Evolutionary conservation across 1,140 invertebrate genomes (phyloP), one percentile per base, ranked within the genome.

Genomic region (Drosophila auraria): DNA sequence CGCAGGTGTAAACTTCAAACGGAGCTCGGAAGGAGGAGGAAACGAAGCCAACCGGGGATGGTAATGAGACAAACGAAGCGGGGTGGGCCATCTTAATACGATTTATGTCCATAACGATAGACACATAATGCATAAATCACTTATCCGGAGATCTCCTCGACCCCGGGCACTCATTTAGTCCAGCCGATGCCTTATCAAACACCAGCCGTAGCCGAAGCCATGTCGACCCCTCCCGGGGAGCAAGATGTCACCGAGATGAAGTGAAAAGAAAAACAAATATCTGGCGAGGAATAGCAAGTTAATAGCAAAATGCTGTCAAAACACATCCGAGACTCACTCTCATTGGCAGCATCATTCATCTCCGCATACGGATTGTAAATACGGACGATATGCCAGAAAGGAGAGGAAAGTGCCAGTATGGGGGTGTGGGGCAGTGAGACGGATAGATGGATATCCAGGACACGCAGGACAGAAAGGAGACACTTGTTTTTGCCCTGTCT

Each of bases 231-330:
- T 11, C 4, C 56, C 20, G 1, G 23, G 38, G 20, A 51, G 33
- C 58, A 74, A 42, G 23, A 42, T 54, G n/a, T 64, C 63, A 76
- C 36, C 42, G 38, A 45, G 42, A 45, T 23, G 59, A 66, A 73
- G 76, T 40, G 68, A 60, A 80, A 74, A 68, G 69, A 61, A 53
- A 75, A 69, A 68, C 45, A 81, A 78, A 78, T 69, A 56, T 59
- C 56, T 61, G 71, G 1, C 71, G 44, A 69, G 50, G 42, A 79
- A 71, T 60, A 79, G 66, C 64, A 82, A 82, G 79, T 82, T 82
- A 82, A 82, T 71, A 78, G 79, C 64, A 82, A 83, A 83, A 80
- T 80, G 62, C 81, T 83, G 81, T 80, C 76, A 83, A 71, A 80
- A 83, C 64, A 83, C 75, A 79, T 50, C 60, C 63, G 42, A 63